A percentile compares a stretch with the other conserved stretches of the same genome.
phyloP scores from a whole-genome alignment of 2,113 vertebrate genomes.

The Trinectes maculatus region DNA sequence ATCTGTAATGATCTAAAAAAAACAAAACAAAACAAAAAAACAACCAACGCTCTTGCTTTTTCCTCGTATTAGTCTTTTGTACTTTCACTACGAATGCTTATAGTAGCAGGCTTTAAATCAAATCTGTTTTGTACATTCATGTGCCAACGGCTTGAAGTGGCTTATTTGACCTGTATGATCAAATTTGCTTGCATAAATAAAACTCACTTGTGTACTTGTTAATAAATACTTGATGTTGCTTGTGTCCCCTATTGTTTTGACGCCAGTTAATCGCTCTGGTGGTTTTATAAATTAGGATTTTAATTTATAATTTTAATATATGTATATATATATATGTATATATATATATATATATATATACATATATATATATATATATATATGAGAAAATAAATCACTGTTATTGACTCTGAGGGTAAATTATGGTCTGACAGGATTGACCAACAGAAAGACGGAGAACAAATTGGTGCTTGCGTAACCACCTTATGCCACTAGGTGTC shows the following conservation, averaged over 20 bases:
- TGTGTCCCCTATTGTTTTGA: constrained; percentile 29
- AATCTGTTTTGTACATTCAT: constrained; percentile 99
- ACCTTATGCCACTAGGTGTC: constrained; percentile 42
- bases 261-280: background rate
- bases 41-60: constrained; percentile 85
- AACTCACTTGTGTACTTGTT: constrained; percentile 97
- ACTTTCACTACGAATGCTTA: constrained; percentile 97
- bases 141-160: constrained; percentile 99
- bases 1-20: constrained; percentile 70
- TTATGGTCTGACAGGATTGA: background rate
- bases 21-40: constrained; percentile 30
- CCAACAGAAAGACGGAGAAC: background rate
- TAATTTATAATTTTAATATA: too few species aligned
- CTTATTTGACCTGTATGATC: constrained; percentile 98
- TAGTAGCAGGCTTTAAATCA: constrained; percentile 93
- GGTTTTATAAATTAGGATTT: too few species aligned
- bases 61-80: constrained; percentile 97
- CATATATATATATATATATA: too few species aligned
- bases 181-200: constrained; percentile 99
- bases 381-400: background rate
- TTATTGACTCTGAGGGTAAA: background rate
- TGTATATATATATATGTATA: too few species aligned
- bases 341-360: too few species aligned
- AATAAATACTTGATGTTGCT: constrained; percentile 65
- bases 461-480: background rate